A percentile compares a stretch with the other conserved stretches of the same genome.
These are phyloP conservation scores for Drosophila melanosoma DNA, from an alignment of 2,888 invertebrate genomes.

Conservation along the genomic window DNA sequence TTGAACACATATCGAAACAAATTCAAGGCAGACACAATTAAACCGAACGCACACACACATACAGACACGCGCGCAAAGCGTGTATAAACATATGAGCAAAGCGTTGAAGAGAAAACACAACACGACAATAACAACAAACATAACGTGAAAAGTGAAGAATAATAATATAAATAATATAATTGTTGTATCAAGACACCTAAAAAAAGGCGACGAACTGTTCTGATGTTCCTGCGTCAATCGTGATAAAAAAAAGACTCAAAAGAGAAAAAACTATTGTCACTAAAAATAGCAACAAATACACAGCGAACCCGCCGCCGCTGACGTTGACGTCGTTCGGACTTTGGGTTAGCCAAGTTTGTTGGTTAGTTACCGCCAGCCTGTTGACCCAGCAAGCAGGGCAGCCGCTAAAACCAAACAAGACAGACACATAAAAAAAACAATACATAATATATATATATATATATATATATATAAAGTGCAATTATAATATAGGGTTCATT, in stretches of 20 bases:
- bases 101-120: slow-evolving; percentile 35
- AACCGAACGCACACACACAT: slow-evolving; percentile 13
- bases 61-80: slow-evolving; percentile 19
- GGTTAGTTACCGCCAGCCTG: slow-evolving; percentile 37
- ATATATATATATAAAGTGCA: slow-evolving; percentile 19
- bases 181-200: slow-evolving; percentile 35
- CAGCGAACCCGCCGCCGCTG: slow-evolving; percentile 35
- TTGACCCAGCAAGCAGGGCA: slow-evolving; percentile 25
- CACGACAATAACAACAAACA: slow-evolving; percentile 31
- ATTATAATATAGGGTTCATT: neutral
- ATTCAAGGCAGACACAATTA: slow-evolving; percentile 22
- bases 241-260: slow-evolving; percentile 6
- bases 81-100: slow-evolving; percentile 46
- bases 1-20: slow-evolving; percentile 19
- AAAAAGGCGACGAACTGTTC: slow-evolving; percentile 18
- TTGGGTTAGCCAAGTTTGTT: slow-evolving; percentile 39
- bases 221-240: slow-evolving; percentile 31
- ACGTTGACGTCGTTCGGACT: slow-evolving; percentile 58
- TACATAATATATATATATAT: slow-evolving; percentile 11
- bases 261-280: slow-evolving; percentile 59
- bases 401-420: slow-evolving; percentile 14
- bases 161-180: slow-evolving; percentile 42
- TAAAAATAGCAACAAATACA: slow-evolving; percentile 78
- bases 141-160: slow-evolving; percentile 29
- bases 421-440: slow-evolving; percentile 10